Percentiles rank a stretch among this genome's conserved stretches.
phyloP scores from a whole-genome alignment of 2,113 vertebrate genomes.

The Thryonomys swinderianus region DNA sequence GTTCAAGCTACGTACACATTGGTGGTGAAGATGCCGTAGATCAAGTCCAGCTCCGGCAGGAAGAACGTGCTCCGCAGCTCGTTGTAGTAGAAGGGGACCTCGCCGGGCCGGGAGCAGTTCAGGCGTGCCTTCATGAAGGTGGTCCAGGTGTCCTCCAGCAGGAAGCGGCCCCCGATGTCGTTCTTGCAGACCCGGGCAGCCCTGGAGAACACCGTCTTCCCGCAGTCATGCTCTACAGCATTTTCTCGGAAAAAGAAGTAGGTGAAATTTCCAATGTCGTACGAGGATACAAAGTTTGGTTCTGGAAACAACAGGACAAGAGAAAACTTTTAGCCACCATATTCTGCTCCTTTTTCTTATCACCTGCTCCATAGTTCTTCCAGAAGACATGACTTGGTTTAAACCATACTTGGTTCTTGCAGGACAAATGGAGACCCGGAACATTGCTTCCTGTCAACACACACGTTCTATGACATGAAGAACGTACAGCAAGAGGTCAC shows the following conservation, averaged over 20 bases:
- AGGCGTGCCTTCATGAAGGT: conserved; percentile 99
- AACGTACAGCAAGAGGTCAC: rapidly evolving
- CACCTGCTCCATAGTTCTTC: neutral
- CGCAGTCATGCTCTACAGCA: conserved; percentile 97
- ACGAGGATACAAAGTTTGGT: conserved; percentile 98
- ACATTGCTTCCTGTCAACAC: neutral
- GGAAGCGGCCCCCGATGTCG: conserved; percentile 96
- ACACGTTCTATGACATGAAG: neutral
- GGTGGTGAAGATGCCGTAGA: conserved; percentile 98
- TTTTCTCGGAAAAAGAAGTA: conserved; percentile 99
- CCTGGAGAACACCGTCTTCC: conserved; percentile 95
- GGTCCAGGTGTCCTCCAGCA: conserved; percentile 98
- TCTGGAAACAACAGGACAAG: conserved; percentile 85
- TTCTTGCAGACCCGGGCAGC: conserved; percentile 97
- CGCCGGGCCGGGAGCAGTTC: conserved; percentile 97
- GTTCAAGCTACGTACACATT: conserved; percentile 92
- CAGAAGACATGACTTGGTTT: neutral
- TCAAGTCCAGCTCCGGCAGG: conserved; percentile 95
- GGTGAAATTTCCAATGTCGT: conserved; percentile 97
- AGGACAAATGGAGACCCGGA: rapidly evolving
- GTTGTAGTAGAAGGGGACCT: conserved; percentile 97
- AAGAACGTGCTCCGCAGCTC: conserved; percentile 98
- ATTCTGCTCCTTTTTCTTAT: rapidly evolving
- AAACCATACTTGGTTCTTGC: neutral
- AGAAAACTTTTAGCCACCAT: neutral